Conservation (phyloP, 2,888 invertebrate genomes). For the Drosophila meridionalis region DNA sequence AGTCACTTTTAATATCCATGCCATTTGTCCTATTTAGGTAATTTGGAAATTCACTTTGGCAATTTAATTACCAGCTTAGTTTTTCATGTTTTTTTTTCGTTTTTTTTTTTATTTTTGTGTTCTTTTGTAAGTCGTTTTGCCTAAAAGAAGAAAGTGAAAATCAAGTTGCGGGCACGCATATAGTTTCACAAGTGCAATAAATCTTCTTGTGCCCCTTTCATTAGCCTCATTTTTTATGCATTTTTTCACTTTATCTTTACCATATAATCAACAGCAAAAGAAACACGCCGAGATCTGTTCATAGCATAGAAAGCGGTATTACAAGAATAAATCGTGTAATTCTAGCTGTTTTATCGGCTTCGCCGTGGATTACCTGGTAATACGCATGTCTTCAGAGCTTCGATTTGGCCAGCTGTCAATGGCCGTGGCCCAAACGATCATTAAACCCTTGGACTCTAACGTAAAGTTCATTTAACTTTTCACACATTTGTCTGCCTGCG, state of each 20-base stretch:
- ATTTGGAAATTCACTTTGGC: constrained; percentile 43
- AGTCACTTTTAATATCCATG: constrained; percentile 27
- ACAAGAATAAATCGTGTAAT: constrained; percentile 36
- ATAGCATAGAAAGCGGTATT: constrained; percentile 61
- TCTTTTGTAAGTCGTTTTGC: constrained; percentile 18
- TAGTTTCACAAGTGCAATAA: constrained; percentile 71
- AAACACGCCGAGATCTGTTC: constrained; percentile 35
- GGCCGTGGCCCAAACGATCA: constrained; percentile 39
- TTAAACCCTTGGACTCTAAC: constrained; percentile 41
- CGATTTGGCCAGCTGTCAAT: constrained; percentile 46
- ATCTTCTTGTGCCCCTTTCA: constrained; percentile 72
- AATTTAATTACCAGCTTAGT: constrained; percentile 49
- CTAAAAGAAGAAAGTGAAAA: constrained; percentile 68
- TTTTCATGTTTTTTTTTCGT: constrained; percentile 17
- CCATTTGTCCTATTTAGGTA: constrained; percentile 32
- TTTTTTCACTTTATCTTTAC: constrained; percentile 49
- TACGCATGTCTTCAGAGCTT: not conserved
- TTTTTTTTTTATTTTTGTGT: constrained; percentile 4
- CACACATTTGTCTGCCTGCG: constrained; percentile 19
- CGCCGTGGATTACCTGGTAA: constrained; percentile 34
- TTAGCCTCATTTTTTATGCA: constrained; percentile 69
- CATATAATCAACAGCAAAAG: constrained; percentile 46
- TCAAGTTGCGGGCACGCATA: constrained; percentile 49
- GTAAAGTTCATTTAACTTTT: constrained; percentile 59
- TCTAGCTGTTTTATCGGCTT: constrained; percentile 49